Conservation (phyloP, 2,797 vertebrate genomes). For the Pangasius larnaudii region DNA sequence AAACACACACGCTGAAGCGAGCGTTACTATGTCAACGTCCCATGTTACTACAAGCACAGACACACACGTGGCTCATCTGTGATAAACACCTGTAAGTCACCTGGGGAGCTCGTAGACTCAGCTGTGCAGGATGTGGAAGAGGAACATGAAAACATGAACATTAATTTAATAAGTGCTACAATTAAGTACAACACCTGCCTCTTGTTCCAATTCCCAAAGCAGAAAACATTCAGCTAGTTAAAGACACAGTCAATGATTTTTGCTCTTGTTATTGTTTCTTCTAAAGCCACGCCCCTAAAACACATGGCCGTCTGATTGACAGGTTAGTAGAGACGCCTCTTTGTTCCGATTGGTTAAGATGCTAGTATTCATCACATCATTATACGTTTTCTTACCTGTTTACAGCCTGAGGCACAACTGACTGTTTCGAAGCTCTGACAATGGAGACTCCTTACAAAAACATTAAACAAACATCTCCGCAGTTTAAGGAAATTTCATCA, state of each 20-base stretch:
- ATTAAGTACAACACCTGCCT: neutral
- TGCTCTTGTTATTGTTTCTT: neutral
- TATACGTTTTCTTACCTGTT: neutral
- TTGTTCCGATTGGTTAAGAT: neutral
- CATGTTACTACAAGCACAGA: neutral
- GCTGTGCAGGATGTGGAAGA: conserved; percentile 35
- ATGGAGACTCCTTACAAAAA: neutral
- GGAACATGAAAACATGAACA: conserved; percentile 8
- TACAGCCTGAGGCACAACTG: neutral
- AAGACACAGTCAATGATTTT: neutral
- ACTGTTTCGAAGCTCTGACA: neutral
- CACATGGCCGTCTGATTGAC: neutral
- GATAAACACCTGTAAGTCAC: conserved; percentile 44
- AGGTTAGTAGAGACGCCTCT: neutral
- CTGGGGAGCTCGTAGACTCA: conserved; percentile 46
- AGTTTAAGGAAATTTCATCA: neutral
- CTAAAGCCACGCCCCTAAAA: neutral
- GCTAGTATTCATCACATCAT: neutral
- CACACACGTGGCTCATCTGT: conserved; percentile 53
- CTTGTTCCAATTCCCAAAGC: neutral
- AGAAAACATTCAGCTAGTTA: neutral
- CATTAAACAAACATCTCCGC: neutral
- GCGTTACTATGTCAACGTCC: conserved; percentile 5
- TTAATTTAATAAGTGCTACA: neutral
- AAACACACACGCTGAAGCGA: neutral